Conservation (phyloP, 2,113 vertebrate genomes). For the Anarhynchus alexandrinus region DNA sequence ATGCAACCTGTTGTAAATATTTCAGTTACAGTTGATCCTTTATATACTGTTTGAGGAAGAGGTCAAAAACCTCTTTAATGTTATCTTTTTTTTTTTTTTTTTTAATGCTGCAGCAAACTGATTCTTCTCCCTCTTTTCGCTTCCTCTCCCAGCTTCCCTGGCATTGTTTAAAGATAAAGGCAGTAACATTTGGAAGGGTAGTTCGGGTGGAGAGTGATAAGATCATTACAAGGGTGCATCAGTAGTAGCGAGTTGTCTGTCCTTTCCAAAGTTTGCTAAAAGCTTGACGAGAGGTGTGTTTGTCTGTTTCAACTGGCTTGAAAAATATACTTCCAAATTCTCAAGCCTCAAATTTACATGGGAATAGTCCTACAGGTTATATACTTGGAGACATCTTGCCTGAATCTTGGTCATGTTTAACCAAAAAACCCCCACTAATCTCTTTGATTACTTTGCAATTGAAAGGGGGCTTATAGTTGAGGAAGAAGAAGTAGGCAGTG, state of each 20-base stretch:
- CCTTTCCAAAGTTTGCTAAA: background rate
- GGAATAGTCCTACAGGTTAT: background rate
- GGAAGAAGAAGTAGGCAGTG: background rate
- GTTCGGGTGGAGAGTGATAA: background rate
- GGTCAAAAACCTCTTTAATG: background rate
- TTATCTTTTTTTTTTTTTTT: background rate
- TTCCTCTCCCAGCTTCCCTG: background rate
- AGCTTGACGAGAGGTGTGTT: background rate
- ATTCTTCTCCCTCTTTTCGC: background rate
- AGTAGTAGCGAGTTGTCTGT: background rate
- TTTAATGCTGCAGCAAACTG: background rate
- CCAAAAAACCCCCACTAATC: background rate
- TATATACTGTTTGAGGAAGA: background rate
- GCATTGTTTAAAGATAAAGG: background rate
- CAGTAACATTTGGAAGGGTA: background rate
- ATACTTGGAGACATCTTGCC: background rate
- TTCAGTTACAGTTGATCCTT: background rate
- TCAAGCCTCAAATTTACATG: background rate
- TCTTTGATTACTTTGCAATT: background rate
- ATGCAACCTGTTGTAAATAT: background rate
- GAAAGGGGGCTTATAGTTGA: background rate
- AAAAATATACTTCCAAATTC: background rate
- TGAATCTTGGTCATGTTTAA: background rate
- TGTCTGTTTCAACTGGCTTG: background rate
- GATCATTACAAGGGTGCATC: background rate